These are phyloP conservation scores for Hemicrepidius hirtus DNA, from an alignment of 2,888 invertebrate species.

Conservation along the genomic window DNA sequence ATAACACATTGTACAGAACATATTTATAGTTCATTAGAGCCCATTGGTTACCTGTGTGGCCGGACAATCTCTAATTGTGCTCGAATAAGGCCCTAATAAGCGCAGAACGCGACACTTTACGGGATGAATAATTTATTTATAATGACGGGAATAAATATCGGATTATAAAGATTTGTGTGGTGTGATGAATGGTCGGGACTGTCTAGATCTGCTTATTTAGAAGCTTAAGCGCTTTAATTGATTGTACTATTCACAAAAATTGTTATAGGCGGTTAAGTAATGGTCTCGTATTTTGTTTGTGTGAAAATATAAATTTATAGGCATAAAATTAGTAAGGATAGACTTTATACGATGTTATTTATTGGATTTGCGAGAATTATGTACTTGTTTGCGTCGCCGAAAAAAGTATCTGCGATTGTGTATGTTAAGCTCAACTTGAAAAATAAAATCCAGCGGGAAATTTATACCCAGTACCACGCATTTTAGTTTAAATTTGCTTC, in stretches of 20 bases:
- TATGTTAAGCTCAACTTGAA: slow-evolving; percentile 14
- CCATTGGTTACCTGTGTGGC: slow-evolving; percentile 70
- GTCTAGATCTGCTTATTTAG: slow-evolving; percentile 51
- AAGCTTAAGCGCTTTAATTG: slow-evolving; percentile 54
- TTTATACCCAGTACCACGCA: slow-evolving; percentile 12
- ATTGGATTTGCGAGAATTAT: slow-evolving; percentile 57
- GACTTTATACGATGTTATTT: slow-evolving; percentile 53
- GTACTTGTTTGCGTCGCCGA: slow-evolving; percentile 62
- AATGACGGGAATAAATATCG: slow-evolving; percentile 72
- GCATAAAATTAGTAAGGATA: slow-evolving; percentile 70
- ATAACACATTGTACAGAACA: slow-evolving; percentile 70
- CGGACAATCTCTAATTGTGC: slow-evolving; percentile 72
- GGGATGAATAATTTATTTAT: slow-evolving; percentile 72
- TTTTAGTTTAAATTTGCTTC: slow-evolving; percentile 4
- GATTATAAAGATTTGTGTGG: slow-evolving; percentile 72
- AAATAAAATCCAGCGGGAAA: slow-evolving; percentile 33
- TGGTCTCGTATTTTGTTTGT: slow-evolving; percentile 61
- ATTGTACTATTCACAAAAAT: slow-evolving; percentile 57
- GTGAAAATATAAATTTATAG: slow-evolving; percentile 70
- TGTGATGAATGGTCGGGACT: slow-evolving; percentile 67
- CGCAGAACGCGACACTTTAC: slow-evolving; percentile 67
- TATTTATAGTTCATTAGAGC: slow-evolving; percentile 72
- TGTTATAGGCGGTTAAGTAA: slow-evolving; percentile 49
- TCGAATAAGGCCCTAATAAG: slow-evolving; percentile 71
- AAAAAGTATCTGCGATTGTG: slow-evolving; percentile 22